Percentiles rank a stretch among this genome's conserved stretches.
These are phyloP conservation scores for Vanessa tameamea DNA, from an alignment of 1,140 invertebrate genomes.

Conservation along the genomic window DNA sequence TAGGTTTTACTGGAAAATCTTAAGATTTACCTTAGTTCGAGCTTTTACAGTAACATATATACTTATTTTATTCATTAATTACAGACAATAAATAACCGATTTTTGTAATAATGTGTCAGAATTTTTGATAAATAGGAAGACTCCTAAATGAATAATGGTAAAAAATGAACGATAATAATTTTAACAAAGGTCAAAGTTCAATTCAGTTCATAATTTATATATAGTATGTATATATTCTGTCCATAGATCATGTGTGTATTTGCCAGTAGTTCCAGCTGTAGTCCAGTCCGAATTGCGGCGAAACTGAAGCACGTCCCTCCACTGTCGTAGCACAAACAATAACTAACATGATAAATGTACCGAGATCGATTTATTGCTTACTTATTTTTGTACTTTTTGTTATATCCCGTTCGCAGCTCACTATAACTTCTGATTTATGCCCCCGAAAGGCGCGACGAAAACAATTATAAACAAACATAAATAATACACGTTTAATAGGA, in stretches of 20 bases:
- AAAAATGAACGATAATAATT: too few relatives aligned
- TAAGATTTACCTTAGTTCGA: too few relatives aligned
- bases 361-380: conserved; percentile 60
- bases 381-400: conserved; percentile 68
- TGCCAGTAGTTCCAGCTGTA: neutral
- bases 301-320: conserved; percentile 23
- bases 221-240: too few relatives aligned
- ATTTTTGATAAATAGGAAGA: too few relatives aligned
- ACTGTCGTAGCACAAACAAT: conserved; percentile 56
- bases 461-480: conserved; percentile 48
- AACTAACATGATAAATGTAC: conserved; percentile 62
- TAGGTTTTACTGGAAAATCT: too few relatives aligned
- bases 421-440: conserved; percentile 42
- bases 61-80: too few relatives aligned
- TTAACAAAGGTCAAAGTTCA: too few relatives aligned
- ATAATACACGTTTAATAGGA: conserved; percentile 27
- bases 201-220: too few relatives aligned
- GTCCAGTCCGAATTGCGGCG: conserved; percentile 21
- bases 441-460: conserved; percentile 42
- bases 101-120: too few relatives aligned
- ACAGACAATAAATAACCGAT: too few relatives aligned
- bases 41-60: too few relatives aligned
- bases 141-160: too few relatives aligned
- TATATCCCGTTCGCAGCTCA: conserved; percentile 42
- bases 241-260: neutral